A percentile compares a stretch with the other conserved stretches of the same genome.
Evolutionary conservation across 2,113 vertebrate genomes (phyloP).

Genomic region (Crotalus helleri): DNA sequence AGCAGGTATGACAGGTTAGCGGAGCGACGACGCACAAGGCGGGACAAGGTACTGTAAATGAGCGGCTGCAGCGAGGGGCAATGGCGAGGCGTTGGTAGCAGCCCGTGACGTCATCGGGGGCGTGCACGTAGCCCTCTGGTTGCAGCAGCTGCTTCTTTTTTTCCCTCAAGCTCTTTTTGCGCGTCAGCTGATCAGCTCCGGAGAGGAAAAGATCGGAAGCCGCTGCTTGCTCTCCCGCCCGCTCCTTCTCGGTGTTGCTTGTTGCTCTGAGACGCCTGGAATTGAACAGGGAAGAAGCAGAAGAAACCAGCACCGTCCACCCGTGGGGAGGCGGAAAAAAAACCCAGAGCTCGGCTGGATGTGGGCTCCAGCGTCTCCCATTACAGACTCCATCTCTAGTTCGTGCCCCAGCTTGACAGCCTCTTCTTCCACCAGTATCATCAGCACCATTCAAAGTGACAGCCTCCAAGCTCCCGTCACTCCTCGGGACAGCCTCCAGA

Average conservation of each 20-base stretch:
- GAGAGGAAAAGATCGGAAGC: not conserved
- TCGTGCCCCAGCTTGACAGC: not conserved
- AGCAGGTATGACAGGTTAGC: not conserved
- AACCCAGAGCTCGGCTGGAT: not conserved
- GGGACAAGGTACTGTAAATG: no score
- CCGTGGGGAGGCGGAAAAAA: not conserved
- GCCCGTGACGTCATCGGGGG: conserved; percentile 1
- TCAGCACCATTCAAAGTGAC: not conserved
- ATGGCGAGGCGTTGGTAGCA: not conserved
- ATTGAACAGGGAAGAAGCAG: not conserved
- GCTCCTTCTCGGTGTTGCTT: not conserved
- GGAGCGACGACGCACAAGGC: not conserved
- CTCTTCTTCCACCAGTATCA: not conserved
- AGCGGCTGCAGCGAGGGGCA: not conserved
- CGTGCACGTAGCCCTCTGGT: not conserved
- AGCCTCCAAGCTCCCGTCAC: not conserved
- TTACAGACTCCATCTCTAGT: not conserved
- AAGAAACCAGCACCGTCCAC: not conserved
- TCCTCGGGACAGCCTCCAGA: not conserved
- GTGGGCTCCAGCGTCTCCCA: conserved; percentile 18
- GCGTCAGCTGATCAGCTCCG: not conserved
- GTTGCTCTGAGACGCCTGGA: not conserved
- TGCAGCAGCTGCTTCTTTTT: not conserved
- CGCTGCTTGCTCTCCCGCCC: not conserved
- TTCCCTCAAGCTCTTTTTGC: not conserved